phyloP scores from a whole-genome alignment of 2,888 invertebrate species.

The Ochropleura leucogaster region DNA sequence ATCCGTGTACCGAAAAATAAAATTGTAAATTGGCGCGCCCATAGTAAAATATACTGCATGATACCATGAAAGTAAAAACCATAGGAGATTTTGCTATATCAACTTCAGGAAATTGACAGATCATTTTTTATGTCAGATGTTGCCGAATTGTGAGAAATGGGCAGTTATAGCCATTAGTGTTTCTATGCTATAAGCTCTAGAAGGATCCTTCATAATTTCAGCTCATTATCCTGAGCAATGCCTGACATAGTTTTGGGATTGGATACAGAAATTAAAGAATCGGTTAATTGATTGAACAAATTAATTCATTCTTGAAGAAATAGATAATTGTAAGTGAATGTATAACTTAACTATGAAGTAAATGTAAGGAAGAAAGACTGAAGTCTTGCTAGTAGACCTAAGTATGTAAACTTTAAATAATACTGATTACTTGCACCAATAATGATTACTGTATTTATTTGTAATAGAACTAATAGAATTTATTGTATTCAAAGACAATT shows the following conservation, averaged over 20 bases:
- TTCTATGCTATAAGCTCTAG: not conserved
- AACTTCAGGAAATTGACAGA: no score
- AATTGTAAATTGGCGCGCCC: not conserved
- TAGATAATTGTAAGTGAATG: not conserved
- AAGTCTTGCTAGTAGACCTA: conserved; percentile 25
- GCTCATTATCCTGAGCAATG: not conserved
- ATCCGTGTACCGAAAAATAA: no score
- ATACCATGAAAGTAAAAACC: not conserved
- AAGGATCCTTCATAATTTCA: not conserved
- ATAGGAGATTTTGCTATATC: not conserved
- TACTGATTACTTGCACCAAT: not conserved
- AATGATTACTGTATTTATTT: not conserved
- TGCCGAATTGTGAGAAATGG: not conserved
- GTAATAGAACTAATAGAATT: conserved; percentile 15
- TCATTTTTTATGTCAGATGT: not conserved
- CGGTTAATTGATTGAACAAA: not conserved
- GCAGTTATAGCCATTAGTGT: not conserved
- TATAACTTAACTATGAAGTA: not conserved
- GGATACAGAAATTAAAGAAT: not conserved
- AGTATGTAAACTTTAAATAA: not conserved
- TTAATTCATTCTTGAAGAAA: not conserved
- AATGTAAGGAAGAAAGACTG: conserved; percentile 34
- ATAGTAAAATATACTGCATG: not conserved
- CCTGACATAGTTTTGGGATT: not conserved
- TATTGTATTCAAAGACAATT: not conserved